Conservation (phyloP, 2,888 invertebrate species). For the Netelia fuscicornis region DNA sequence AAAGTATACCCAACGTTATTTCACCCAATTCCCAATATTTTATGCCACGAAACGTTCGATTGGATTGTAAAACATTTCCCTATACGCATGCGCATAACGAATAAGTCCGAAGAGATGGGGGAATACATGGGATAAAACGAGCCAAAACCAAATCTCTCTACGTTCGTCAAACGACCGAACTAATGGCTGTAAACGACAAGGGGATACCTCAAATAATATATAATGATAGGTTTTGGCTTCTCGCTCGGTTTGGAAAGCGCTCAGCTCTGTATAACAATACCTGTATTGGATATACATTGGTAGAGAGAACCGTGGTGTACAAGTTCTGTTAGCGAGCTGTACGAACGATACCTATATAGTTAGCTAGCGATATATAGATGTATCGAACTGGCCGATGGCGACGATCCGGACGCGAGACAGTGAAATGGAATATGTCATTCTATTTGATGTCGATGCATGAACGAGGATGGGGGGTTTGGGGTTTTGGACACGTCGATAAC, state of each 20-base stretch:
- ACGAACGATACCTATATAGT: background rate
- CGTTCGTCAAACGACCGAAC: conserved; percentile 37
- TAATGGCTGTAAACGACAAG: conserved; percentile 56
- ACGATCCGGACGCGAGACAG: conserved; percentile 58
- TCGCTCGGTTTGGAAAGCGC: conserved; percentile 1
- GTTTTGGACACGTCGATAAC: conserved; percentile 44
- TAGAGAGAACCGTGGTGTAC: background rate
- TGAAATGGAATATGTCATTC: conserved; percentile 70
- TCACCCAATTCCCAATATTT: no score
- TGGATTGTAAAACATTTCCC: background rate
- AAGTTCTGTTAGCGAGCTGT: conserved; percentile 17
- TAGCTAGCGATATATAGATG: background rate
- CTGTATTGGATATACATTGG: background rate
- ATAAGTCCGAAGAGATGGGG: conserved; percentile 20
- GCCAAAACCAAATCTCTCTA: conserved; percentile 42
- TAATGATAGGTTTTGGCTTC: conserved; percentile 58
- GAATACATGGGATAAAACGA: conserved; percentile 17
- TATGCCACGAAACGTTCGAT: no score
- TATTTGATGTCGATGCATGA: conserved; percentile 62
- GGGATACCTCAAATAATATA: conserved; percentile 52
- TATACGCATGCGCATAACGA: background rate
- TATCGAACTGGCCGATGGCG: conserved; percentile 24
- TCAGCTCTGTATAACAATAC: background rate
- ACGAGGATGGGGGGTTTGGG: conserved; percentile 1
- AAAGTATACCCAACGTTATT: no score